Percentiles rank a stretch among this genome's conserved stretches.
Conservation (phyloP, 1,140 invertebrate species). For the Probaryconus sp. region DNA sequence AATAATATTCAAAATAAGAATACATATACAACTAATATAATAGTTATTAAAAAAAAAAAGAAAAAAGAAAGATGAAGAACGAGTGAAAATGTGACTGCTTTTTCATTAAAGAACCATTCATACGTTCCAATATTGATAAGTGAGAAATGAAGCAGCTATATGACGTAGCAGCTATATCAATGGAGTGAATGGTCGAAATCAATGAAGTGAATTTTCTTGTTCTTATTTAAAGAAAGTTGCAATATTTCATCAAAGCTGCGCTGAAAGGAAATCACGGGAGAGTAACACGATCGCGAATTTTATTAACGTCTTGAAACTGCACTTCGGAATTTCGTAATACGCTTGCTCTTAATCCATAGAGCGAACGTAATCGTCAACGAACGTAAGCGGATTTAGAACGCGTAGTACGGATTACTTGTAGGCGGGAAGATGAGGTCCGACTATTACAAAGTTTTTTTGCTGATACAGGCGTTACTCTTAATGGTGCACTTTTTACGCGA, state of each 20-base stretch:
- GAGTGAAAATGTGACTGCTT: too few relatives aligned
- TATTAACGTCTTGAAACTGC: constrained; percentile 47
- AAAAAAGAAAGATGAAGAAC: too few relatives aligned
- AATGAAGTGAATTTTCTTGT: constrained; percentile 4
- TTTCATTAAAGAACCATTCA: too few relatives aligned
- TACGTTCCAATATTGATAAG: too few relatives aligned
- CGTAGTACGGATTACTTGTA: constrained; percentile 33
- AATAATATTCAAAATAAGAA: too few relatives aligned
- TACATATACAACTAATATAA: too few relatives aligned
- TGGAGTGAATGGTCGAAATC: constrained; percentile 3
- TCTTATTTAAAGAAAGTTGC: constrained; percentile 13
- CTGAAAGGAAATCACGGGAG: constrained; percentile 9
- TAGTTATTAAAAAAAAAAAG: too few relatives aligned
- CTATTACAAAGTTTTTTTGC: constrained; percentile 20
- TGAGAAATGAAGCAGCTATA: not conserved
- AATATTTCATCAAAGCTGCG: constrained; percentile 5
- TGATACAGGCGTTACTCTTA: constrained; percentile 22
- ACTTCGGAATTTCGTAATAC: constrained; percentile 46
- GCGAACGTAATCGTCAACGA: constrained; percentile 46
- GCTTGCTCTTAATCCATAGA: constrained; percentile 50
- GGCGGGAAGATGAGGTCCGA: constrained; percentile 27
- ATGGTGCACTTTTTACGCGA: constrained; percentile 20
- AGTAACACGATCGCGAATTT: constrained; percentile 29
- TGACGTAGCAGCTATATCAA: not conserved
- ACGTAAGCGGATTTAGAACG: constrained; percentile 44